These are phyloP conservation scores for Falco novaeseelandiae DNA, from an alignment of 2,797 vertebrate species.

Conservation along the genomic window DNA sequence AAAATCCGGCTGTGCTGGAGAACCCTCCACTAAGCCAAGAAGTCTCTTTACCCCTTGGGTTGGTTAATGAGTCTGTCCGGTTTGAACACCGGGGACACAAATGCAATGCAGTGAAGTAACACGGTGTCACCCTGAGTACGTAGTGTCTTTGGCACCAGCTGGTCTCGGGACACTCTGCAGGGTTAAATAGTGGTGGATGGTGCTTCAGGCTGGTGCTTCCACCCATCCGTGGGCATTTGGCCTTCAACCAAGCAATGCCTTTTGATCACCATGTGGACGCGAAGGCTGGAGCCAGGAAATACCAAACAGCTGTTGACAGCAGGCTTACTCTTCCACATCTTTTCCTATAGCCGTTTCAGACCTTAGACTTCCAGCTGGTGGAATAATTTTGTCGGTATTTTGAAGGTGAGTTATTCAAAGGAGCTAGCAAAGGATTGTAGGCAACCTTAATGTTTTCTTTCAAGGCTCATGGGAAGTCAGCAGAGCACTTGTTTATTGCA, in stretches of 20 bases:
- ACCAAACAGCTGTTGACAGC: neutral
- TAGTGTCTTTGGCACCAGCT: neutral
- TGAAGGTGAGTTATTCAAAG: neutral
- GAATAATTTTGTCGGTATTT: neutral
- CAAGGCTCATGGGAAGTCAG: neutral
- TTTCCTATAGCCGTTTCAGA: neutral
- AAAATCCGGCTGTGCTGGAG: neutral
- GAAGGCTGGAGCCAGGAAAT: neutral
- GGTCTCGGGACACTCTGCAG: neutral
- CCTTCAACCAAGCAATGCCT: neutral
- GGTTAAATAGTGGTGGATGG: neutral
- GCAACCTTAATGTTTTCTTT: neutral
- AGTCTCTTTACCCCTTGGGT: neutral
- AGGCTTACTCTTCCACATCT: neutral
- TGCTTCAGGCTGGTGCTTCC: neutral
- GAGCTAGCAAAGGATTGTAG: neutral
- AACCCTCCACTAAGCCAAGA: neutral
- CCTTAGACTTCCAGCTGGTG: neutral
- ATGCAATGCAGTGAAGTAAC: neutral
- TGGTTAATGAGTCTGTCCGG: neutral
- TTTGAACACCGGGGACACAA: fast-evolving
- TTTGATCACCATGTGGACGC: neutral
- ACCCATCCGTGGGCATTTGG: fast-evolving
- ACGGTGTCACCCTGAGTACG: too few relatives aligned
- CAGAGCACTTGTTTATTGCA: neutral